Percentiles rank a stretch among this genome's conserved stretches.
Evolutionary conservation across 2,797 vertebrate species (phyloP).

Genomic region (Neoniphon sammara): DNA sequence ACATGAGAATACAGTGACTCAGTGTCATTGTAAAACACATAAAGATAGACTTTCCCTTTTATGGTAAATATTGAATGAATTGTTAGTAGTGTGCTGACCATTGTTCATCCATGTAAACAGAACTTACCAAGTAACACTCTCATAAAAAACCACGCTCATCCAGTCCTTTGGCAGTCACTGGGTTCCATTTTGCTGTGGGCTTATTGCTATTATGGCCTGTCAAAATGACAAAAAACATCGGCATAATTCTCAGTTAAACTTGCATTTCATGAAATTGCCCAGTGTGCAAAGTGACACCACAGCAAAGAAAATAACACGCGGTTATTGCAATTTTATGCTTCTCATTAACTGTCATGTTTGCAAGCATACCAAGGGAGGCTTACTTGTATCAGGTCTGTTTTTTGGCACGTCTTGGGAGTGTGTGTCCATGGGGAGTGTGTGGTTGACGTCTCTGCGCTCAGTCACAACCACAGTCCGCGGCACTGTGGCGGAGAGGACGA

Average conservation of each 20-base stretch:
- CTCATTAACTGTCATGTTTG: slow-evolving; percentile 23
- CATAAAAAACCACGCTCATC: slow-evolving; percentile 86
- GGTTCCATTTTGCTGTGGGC: slow-evolving; percentile 87
- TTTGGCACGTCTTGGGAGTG: slow-evolving; percentile 81
- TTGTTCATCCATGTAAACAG: slow-evolving; percentile 66
- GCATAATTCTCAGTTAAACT: too few species aligned
- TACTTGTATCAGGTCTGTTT: slow-evolving; percentile 85
- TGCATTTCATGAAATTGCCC: background rate
- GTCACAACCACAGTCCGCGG: slow-evolving; percentile 74
- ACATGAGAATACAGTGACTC: background rate
- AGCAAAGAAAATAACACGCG: slow-evolving; percentile 22
- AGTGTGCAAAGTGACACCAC: background rate
- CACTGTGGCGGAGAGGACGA: slow-evolving; percentile 83
- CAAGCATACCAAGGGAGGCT: slow-evolving; percentile 42
- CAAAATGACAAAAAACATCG: slow-evolving; percentile 41
- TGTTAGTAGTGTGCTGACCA: slow-evolving; percentile 37
- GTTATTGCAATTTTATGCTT: background rate
- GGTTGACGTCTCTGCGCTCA: slow-evolving; percentile 77
- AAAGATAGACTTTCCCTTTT: background rate
- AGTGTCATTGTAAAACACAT: background rate
- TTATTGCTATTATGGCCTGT: slow-evolving; percentile 86
- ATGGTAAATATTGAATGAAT: background rate
- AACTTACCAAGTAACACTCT: slow-evolving; percentile 68
- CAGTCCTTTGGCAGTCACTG: slow-evolving; percentile 84
- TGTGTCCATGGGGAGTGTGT: slow-evolving; percentile 71